Conservation (phyloP, 2,888 invertebrate species). For the Drosophila basisetae region DNA sequence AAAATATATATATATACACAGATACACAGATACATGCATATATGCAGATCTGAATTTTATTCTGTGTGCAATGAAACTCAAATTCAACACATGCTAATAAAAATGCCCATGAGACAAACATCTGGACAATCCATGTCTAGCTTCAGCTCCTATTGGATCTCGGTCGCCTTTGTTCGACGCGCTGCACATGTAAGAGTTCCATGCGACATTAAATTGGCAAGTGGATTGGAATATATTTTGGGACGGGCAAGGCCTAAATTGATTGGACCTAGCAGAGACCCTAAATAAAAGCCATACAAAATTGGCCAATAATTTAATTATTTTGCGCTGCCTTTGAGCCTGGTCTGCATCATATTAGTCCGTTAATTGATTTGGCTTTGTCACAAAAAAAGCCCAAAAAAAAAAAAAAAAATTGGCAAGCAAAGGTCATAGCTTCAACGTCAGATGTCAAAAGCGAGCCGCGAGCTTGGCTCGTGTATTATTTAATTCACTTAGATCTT, state of each 20-base stretch:
- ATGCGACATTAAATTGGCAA: constrained; percentile 24
- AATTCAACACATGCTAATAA: constrained; percentile 48
- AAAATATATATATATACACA: constrained; percentile 3
- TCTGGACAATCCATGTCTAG: constrained; percentile 26
- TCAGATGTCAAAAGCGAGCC: constrained; percentile 1
- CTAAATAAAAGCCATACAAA: constrained; percentile 45
- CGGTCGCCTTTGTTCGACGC: neutral
- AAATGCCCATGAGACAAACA: constrained; percentile 22
- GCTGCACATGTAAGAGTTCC: constrained; percentile 40
- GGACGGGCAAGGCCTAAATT: neutral
- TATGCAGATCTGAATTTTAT: constrained; percentile 17
- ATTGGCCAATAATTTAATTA: constrained; percentile 57
- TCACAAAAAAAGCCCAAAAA: constrained; percentile 6
- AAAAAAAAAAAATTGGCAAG: too few species aligned
- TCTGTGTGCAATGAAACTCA: constrained; percentile 31
- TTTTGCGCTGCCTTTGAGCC: constrained; percentile 34
- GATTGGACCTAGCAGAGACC: neutral
- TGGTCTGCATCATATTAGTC: constrained; percentile 7
- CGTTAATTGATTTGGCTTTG: constrained; percentile 44
- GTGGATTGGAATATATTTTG: constrained; percentile 1
- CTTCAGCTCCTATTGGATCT: neutral
- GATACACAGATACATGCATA: constrained; percentile 12
- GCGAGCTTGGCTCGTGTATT: neutral
- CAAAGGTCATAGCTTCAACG: constrained; percentile 21
- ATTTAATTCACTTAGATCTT: constrained; percentile 29